Evolutionary conservation across 2,888 invertebrate genomes (phyloP).

Genomic region (Thera britannica): DNA sequence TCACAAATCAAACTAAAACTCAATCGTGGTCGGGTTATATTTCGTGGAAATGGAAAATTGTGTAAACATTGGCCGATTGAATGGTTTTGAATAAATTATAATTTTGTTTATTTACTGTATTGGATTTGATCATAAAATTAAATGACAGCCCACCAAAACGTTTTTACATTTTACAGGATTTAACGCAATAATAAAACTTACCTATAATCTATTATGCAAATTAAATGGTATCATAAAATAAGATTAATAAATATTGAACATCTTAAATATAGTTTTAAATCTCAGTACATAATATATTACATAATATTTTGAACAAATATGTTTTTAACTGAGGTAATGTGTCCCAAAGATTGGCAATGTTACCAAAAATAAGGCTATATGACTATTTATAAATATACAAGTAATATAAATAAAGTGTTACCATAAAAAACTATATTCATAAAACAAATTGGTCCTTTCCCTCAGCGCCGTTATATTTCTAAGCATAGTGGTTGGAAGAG

Average conservation of each 20-base stretch:
- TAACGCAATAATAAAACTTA: too few relatives aligned
- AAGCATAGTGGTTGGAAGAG: slow-evolving; percentile 56
- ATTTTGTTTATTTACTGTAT: too few relatives aligned
- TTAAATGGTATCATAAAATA: background rate
- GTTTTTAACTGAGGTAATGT: too few relatives aligned
- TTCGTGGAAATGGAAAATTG: background rate
- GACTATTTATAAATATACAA: too few relatives aligned
- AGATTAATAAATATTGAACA: background rate
- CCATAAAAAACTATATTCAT: slow-evolving; percentile 55
- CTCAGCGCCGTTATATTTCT: slow-evolving; percentile 58
- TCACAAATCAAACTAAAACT: background rate
- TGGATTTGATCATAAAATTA: too few relatives aligned
- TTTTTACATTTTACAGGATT: too few relatives aligned
- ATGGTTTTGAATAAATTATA: too few relatives aligned
- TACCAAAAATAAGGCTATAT: too few relatives aligned
- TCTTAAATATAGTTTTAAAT: background rate
- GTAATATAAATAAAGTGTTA: slow-evolving; percentile 17
- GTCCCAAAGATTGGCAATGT: too few relatives aligned
- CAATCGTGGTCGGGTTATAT: background rate
- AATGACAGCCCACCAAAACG: background rate
- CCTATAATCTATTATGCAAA: too few relatives aligned
- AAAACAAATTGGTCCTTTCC: slow-evolving; percentile 60
- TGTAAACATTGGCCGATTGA: background rate
- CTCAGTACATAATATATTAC: too few relatives aligned
- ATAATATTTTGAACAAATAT: too few relatives aligned